Base-by-base conservation (phyloP, 2,797 vertebrate genomes). In the Leptoclinus maculatus region DNA sequence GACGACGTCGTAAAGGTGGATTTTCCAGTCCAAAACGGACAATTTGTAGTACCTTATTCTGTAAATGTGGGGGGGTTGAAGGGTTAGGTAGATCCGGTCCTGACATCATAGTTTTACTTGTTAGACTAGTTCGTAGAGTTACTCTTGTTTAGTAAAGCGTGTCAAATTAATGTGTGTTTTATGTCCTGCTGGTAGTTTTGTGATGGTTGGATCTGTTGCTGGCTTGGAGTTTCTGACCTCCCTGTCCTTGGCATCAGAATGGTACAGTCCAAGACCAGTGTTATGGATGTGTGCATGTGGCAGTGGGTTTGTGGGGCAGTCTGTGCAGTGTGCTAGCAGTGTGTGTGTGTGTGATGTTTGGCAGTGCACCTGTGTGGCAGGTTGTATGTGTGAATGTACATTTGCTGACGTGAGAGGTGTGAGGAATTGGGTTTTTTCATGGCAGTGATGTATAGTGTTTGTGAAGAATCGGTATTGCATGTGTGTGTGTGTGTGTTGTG, bases 151-250 rank as follows among this genome's bases (percentile, higher is more conserved):
- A 51, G 17, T 29, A 32, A n/a, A 56, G 32, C 62, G 43, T 76
- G 21, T 65, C 10, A 29, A n/a, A 47, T 32, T 19, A 34, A 5
- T 17, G 49, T 70, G 25, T 66, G 64, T 74, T 70, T 80, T 69
- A 64, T 66, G 76, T 75, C 74, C 78, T 89, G 93, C 91, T 95
- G 91, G 93, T 89, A 85, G 80, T 76, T 80, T 69, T 70, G 80
- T 71, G 72, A 51, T 60, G 69, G 59, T 72, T 80, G 5, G 51
- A 64, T 84, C 76, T 53, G 76, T 56, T 72, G 47, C 29, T 73
- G 53, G 66, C 64, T 67, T 51, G 82, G 45, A 69, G 67, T 68
- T 76, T 76, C 60, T 66, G 71, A 86, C 64, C 59, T 74, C 67
- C 51, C 53, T 49, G 71, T 91, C 84, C 92, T 92, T 93, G 92